Percentiles rank a stretch among this genome's conserved stretches.
These are phyloP conservation scores for Sorex maritimensis DNA, from an alignment of 2,797 vertebrate genomes.

Conservation along the genomic window DNA sequence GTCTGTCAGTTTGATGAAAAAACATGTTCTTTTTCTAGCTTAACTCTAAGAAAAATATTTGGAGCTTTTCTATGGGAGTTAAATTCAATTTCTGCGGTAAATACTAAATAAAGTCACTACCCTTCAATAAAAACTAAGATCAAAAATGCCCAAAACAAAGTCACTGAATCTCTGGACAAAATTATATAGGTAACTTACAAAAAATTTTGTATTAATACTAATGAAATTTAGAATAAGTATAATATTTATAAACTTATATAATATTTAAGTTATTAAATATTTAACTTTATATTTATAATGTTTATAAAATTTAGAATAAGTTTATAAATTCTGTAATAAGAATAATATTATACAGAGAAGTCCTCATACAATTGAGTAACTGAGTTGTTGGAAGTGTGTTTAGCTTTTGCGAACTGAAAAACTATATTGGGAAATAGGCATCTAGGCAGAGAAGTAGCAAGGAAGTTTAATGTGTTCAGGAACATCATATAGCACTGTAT, in stretches of 20 bases:
- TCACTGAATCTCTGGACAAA: neutral
- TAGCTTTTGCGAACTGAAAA: neutral
- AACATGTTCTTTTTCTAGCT: constrained; percentile 43
- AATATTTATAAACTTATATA: neutral
- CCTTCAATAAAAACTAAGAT: constrained; percentile 20
- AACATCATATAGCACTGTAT: too few relatives aligned
- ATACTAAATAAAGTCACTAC: neutral
- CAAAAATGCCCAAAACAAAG: neutral
- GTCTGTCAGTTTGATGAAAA: constrained; percentile 5
- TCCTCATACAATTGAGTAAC: neutral
- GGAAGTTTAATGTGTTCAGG: neutral
- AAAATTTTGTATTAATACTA: neutral
- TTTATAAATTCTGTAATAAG: neutral
- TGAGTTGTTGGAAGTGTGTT: neutral
- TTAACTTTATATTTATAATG: too few relatives aligned
- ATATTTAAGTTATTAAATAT: too few relatives aligned
- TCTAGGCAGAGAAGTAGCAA: neutral
- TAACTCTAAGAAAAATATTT: constrained; percentile 46
- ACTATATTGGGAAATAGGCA: neutral
- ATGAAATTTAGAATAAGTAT: neutral
- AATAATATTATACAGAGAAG: neutral
- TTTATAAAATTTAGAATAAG: neutral
- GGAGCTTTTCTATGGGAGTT: constrained; percentile 31
- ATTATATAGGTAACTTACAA: neutral
- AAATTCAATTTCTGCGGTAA: neutral